Evolutionary conservation across 2,113 vertebrate genomes (phyloP).

Genomic region (Nematolebias whitei): DNA sequence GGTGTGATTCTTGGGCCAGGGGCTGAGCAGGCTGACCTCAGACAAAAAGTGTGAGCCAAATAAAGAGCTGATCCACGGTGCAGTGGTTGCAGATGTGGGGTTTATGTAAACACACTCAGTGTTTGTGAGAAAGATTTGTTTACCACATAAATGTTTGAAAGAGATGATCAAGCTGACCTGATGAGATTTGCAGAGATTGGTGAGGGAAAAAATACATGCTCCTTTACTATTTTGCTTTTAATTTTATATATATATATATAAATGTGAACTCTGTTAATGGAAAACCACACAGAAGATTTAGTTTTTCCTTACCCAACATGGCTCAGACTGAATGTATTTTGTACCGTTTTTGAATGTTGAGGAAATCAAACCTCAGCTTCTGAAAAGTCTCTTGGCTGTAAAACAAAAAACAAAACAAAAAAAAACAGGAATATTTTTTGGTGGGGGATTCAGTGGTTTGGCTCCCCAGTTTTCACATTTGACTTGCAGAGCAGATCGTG

Average conservation of each 20-base stretch:
- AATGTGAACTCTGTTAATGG: background rate
- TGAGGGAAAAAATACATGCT: slow-evolving; percentile 8
- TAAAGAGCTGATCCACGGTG: slow-evolving; percentile 39
- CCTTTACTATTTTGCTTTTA: background rate
- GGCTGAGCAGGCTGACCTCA: slow-evolving; percentile 59
- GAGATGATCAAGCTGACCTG: slow-evolving; percentile 20
- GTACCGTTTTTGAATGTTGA: background rate
- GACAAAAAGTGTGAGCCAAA: slow-evolving; percentile 56
- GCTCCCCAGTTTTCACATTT: slow-evolving; percentile 20
- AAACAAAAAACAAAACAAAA: background rate
- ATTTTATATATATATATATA: too few relatives aligned
- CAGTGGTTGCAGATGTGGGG: slow-evolving; percentile 41
- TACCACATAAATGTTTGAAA: slow-evolving; percentile 39
- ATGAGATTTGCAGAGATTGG: slow-evolving; percentile 22
- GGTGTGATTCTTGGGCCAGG: slow-evolving; percentile 48
- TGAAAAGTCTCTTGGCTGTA: background rate
- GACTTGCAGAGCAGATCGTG: slow-evolving; percentile 17
- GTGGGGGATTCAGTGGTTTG: background rate
- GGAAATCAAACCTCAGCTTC: slow-evolving; percentile 5
- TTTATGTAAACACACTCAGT: slow-evolving; percentile 35
- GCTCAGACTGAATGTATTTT: background rate
- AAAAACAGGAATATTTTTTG: slow-evolving; percentile 13
- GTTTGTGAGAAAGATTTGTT: slow-evolving; percentile 39
- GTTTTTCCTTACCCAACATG: background rate
- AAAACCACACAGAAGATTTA: background rate